These are phyloP conservation scores for Misgurnus mizolepis DNA, from an alignment of 2,113 vertebrate genomes.

Conservation along the genomic window DNA sequence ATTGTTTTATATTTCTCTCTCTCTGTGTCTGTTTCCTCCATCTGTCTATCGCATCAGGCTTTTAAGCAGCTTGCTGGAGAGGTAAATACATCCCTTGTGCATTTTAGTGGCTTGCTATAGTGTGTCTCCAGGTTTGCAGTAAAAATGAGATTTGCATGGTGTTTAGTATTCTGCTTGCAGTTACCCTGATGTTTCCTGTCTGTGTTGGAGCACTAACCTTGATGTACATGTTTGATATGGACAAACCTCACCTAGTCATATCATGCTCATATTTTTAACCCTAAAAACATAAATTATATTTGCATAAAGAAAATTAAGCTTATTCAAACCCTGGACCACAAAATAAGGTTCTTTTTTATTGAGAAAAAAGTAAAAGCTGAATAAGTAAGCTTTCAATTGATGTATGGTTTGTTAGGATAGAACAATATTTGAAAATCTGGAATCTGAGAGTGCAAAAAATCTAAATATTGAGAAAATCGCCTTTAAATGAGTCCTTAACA, in stretches of 20 bases:
- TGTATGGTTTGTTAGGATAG: too few species aligned
- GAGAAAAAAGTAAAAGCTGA: too few species aligned
- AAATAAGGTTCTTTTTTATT: too few species aligned
- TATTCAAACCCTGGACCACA: too few species aligned
- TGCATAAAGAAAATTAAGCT: too few species aligned
- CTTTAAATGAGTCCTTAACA: too few species aligned
- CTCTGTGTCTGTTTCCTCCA: conserved; percentile 50
- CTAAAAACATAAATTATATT: too few species aligned
- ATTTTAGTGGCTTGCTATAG: conserved; percentile 43
- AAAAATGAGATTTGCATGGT: background rate
- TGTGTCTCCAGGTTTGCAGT: conserved; percentile 46
- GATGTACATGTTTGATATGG: conserved; percentile 1
- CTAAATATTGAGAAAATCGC: too few species aligned
- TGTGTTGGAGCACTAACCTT: conserved; percentile 30
- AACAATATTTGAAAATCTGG: too few species aligned
- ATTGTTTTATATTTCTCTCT: conserved; percentile 53
- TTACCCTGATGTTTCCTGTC: conserved; percentile 34
- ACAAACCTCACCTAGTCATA: background rate
- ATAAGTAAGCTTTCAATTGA: too few species aligned
- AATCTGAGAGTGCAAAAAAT: too few species aligned
- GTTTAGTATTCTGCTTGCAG: background rate
- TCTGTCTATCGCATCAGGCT: conserved; percentile 57
- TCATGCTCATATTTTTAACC: background rate
- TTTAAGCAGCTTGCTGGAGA: conserved; percentile 65
- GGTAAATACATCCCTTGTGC: conserved; percentile 59